Base-by-base conservation (phyloP, 2,888 invertebrate species). In the Nebria salina region DNA sequence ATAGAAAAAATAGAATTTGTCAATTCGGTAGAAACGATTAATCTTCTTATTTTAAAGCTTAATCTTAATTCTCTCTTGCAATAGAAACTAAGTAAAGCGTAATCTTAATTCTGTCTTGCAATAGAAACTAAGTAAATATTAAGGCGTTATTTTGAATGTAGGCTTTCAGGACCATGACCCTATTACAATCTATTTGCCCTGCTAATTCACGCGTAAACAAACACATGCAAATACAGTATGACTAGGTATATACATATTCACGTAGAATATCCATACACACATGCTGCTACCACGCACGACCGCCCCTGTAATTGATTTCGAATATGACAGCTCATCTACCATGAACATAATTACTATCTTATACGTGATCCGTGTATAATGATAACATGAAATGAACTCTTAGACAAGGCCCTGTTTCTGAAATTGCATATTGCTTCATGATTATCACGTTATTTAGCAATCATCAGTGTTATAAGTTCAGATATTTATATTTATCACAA, bases 241-340 rank as follows among this genome's bases (percentile, higher is more conserved):
- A 11, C 11, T 54, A 54, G 1, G 54, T 54, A 54, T 54, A 54
- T 54, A 13, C 54, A 54, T 54, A 54, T 54, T 54, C 54, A 54
- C 54, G 11, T 54, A 34, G 34, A 34, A 54, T 54, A 54, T 54
- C 54, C 13, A 54, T 54, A 13, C 13, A 54, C 64, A 64, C 54
- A 43, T 15, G 20, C 7, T 41, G 20, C 8, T 3, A 20, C 65
- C 66, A 79, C 54, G 79, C 79, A 42, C 75, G 79, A 75, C 65
- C 41, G 68, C 43, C 65, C 65, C 43, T 15, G 79, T 79, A 79
- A 79, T 79, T 79, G 79, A 79, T 79, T 79, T 79, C 68, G 79
- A 79, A 79, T 79, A 79, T 79, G 79, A 79, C 79, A 79, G 79
- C 79, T 79, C 79, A 79, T 79, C 79, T 74, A 66, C 34, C 42